Conservation (phyloP, 2,797 vertebrate genomes). For the Poeciliopsis paucimaculata region DNA sequence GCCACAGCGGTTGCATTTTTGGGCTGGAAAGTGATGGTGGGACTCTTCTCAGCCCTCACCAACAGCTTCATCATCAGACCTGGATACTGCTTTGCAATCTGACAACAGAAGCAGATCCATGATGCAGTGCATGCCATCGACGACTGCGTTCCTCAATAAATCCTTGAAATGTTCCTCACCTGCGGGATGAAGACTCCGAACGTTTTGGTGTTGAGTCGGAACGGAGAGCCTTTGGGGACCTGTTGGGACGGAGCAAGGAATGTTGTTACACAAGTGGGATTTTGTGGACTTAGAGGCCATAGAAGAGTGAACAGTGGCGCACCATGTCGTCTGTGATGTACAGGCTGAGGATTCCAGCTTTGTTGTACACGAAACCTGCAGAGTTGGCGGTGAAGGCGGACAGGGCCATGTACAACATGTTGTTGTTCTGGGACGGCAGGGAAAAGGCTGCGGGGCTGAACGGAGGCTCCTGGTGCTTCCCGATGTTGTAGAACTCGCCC, state of each 20-base stretch:
- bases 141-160: not conserved
- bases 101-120: constrained; percentile 7
- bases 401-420: constrained; percentile 85
- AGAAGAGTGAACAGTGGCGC: constrained; percentile 2
- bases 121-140: not conserved
- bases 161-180: constrained; percentile 50
- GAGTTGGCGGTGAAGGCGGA: constrained; percentile 84
- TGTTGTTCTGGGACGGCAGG: constrained; percentile 71
- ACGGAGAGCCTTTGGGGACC: constrained; percentile 74
- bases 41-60: constrained; percentile 57
- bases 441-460: constrained; percentile 77
- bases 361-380: constrained; percentile 85
- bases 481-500: constrained; percentile 84
- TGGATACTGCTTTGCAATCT: constrained; percentile 77
- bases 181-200: constrained; percentile 78
- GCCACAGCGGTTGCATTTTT: constrained; percentile 66
- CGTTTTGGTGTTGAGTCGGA: constrained; percentile 77
- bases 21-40: constrained; percentile 60
- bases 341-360: constrained; percentile 77
- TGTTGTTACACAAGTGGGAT: not conserved
- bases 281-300: not conserved
- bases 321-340: constrained; percentile 85
- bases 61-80: constrained; percentile 78
- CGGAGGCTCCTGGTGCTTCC: constrained; percentile 79
- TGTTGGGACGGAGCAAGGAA: constrained; percentile 39